phyloP scores from a whole-genome alignment of 2,888 invertebrate species.

The Suillia variegata region DNA sequence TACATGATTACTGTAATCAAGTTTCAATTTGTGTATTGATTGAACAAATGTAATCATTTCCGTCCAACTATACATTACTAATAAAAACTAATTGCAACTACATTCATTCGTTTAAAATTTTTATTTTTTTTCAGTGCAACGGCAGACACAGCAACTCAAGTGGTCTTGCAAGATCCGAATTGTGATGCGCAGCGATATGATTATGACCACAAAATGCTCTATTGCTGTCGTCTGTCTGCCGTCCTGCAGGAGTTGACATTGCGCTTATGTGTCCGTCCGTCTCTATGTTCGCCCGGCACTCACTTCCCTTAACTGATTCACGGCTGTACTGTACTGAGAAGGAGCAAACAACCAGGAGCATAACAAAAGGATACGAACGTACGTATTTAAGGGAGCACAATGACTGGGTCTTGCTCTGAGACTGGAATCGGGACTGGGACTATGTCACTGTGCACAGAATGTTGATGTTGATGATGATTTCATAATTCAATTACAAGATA shows the following conservation, averaged over 20 bases:
- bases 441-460: conserved; percentile 41
- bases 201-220: conserved; percentile 47
- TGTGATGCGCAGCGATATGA: conserved; percentile 37
- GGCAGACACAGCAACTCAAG: conserved; percentile 41
- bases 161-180: conserved; percentile 33
- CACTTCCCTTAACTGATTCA: conserved; percentile 44
- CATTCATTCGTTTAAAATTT: too few species aligned
- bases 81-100: too few species aligned
- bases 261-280: background rate
- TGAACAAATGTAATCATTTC: too few species aligned
- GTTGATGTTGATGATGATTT: too few species aligned
- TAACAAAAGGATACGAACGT: conserved; percentile 28
- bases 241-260: conserved; percentile 4
- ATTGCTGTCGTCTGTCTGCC: conserved; percentile 9
- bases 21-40: too few species aligned
- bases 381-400: background rate
- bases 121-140: too few species aligned
- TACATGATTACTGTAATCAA: too few species aligned
- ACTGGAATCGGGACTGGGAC: background rate
- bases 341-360: too few species aligned
- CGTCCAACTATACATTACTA: too few species aligned
- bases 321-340: too few species aligned
- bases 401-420: background rate
- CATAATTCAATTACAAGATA: conserved; percentile 59
- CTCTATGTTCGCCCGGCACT: conserved; percentile 42